Percentiles rank a stretch among this genome's conserved stretches.
phyloP scores from a whole-genome alignment of 2,797 vertebrate genomes.

The Hoplostethus mediterraneus region DNA sequence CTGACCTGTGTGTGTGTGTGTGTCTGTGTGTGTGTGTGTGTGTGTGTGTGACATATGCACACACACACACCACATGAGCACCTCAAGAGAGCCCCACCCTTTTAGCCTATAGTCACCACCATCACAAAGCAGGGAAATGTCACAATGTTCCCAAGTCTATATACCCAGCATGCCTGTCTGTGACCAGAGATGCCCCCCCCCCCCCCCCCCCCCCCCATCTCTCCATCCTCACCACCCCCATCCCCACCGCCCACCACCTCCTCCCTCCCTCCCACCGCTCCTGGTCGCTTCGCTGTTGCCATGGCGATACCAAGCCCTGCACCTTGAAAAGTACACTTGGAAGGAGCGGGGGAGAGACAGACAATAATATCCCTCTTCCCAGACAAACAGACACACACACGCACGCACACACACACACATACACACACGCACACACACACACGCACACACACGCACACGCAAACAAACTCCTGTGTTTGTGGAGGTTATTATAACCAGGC shows the following conservation, averaged over 20 bases:
- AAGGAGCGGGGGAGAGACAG: conserved; percentile 74
- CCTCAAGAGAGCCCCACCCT: conserved; percentile 52
- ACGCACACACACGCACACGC: conserved; percentile 20
- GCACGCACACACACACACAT: conserved; percentile 16
- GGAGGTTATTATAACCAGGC: conserved; percentile 71
- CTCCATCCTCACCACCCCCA: conserved; percentile 24
- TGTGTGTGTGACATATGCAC: conserved; percentile 18
- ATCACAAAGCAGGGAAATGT: conserved; percentile 60
- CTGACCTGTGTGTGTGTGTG: conserved; percentile 43
- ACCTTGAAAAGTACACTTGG: conserved; percentile 85
- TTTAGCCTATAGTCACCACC: conserved; percentile 28
- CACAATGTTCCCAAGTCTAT: conserved; percentile 60
- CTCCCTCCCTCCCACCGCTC: conserved; percentile 60
- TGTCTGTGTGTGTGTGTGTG: conserved; percentile 20
- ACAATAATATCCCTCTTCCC: conserved; percentile 78
- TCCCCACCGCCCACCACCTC: conserved; percentile 44
- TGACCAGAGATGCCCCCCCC: conserved; percentile 40
- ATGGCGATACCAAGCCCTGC: conserved; percentile 88
- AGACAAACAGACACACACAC: conserved; percentile 64
- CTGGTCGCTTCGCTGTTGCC: conserved; percentile 81
- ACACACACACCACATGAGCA: not conserved
- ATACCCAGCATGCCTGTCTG: conserved; percentile 49
- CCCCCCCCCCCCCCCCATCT: conserved; percentile 13
- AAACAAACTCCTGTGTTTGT: conserved; percentile 66
- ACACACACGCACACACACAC: conserved; percentile 27